Evolutionary conservation across 2,888 invertebrate species (phyloP).

Genomic region (Coecobrya sp.): DNA sequence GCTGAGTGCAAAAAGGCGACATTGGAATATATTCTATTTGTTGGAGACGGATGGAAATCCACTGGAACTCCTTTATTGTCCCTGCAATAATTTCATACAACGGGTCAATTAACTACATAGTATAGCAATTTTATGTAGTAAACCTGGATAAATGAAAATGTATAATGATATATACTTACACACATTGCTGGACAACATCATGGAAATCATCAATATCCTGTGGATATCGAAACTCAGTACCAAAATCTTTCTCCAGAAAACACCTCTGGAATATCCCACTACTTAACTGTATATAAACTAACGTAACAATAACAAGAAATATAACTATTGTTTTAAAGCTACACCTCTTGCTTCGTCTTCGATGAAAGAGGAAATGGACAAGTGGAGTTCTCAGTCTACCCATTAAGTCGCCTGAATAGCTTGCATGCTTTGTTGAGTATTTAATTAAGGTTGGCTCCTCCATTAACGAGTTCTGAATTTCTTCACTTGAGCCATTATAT

Average conservation of each 20-base stretch:
- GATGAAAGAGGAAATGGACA: slow-evolving; percentile 3
- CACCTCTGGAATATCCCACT: slow-evolving; percentile 2
- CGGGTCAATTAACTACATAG: too few relatives aligned
- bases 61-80: not conserved
- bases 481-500: not conserved
- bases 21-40: slow-evolving; percentile 49
- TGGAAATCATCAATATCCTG: slow-evolving; percentile 66
- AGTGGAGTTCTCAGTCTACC: not conserved
- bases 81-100: not conserved
- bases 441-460: slow-evolving; percentile 88
- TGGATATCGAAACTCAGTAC: slow-evolving; percentile 57
- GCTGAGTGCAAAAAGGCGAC: slow-evolving; percentile 48
- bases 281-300: slow-evolving; percentile 52
- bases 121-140: too few relatives aligned
- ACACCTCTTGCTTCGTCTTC: slow-evolving; percentile 20
- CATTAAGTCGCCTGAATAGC: slow-evolving; percentile 39
- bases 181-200: slow-evolving; percentile 42
- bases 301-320: not conserved
- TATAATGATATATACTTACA: slow-evolving; percentile 48
- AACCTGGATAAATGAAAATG: too few relatives aligned
- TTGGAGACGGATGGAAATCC: not conserved
- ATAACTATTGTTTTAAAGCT: not conserved
- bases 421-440: slow-evolving; percentile 90
- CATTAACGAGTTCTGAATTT: not conserved
- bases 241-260: slow-evolving; percentile 69